Conservation (phyloP, 2,888 invertebrate genomes). For the Zelleria hepariella region DNA sequence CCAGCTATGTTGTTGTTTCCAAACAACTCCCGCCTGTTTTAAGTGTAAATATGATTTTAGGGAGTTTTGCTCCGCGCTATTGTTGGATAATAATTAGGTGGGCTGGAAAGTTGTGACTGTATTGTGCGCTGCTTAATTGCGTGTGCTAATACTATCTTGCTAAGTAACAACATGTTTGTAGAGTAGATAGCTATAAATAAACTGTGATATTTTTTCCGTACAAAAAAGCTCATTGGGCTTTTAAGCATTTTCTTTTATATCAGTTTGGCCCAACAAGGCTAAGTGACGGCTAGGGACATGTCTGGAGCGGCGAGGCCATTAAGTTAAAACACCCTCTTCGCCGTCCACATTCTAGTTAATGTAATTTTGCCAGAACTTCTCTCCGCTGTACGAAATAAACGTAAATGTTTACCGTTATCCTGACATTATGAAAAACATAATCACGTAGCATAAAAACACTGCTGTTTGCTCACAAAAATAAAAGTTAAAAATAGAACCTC, state of each 20-base stretch:
- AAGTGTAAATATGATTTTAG: neutral
- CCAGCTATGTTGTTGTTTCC: constrained; percentile 24
- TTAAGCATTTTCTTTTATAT: neutral
- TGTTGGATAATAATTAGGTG: neutral
- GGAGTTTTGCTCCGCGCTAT: neutral
- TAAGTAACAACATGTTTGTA: neutral
- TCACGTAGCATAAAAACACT: neutral
- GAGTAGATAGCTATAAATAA: neutral
- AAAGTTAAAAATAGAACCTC: neutral
- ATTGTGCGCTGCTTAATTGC: neutral
- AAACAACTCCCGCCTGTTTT: constrained; percentile 14
- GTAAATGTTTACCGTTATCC: neutral
- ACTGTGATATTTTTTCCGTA: neutral
- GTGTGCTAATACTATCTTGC: neutral
- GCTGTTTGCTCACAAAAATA: neutral
- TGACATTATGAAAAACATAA: neutral
- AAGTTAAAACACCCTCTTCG: constrained; percentile 10
- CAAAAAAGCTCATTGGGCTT: neutral
- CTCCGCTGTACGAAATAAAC: constrained; percentile 10
- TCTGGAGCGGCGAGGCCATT: constrained; percentile 20
- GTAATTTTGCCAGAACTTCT: constrained; percentile 42
- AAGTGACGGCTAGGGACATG: constrained; percentile 35
- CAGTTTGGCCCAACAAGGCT: constrained; percentile 13
- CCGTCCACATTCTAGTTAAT: constrained; percentile 39
- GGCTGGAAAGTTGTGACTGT: neutral